Base-by-base conservation (phyloP, 1,140 invertebrate species). In the Nebria ingens region DNA sequence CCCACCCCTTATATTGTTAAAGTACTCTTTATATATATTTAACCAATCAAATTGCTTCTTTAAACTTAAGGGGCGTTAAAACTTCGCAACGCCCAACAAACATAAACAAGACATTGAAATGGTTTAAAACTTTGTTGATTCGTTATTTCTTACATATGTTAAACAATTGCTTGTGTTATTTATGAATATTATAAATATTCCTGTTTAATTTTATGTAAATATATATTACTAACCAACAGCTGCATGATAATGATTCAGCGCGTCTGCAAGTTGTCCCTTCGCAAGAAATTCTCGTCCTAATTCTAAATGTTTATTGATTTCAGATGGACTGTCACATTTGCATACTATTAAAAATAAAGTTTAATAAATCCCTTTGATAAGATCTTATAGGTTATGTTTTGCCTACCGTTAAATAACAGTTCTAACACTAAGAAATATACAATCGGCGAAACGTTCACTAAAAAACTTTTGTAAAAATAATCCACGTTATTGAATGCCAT, bases 181-280 rank as follows among this genome's bases (percentile, higher is more conserved):
- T n/a, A n/a, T n/a, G n/a, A n/a, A n/a, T n/a, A n/a, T n/a, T n/a
- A n/a, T n/a, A n/a, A n/a, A n/a, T n/a, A n/a, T 38, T 19, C n/a
- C n/a, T n/a, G n/a, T n/a, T n/a, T n/a, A n/a, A n/a, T n/a, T n/a
- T n/a, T n/a, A n/a, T n/a, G n/a, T n/a, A n/a, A n/a, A n/a, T n/a
- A n/a, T n/a, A n/a, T n/a, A n/a, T n/a, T 51, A 75, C 86, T 79
- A 73, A 96, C 93, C 93, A 66, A 99, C 90, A 62, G 97, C 97
- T 55, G 91, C 89, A 81, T 99, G 96, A 77, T 97, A 99, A 69
- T 99, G 95, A 50, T 89, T 89, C 21, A 99, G 72, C 0, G 97
- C 97, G 79, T 99, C 97, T 50, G 91, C 86, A 52, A 98, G 81
- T 70, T 98, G 91, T 45, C 96, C 94, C 61, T 83, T 83, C 4